These are phyloP conservation scores for Neosilurus hyrtlii DNA, from an alignment of 2,797 vertebrate genomes.

Conservation along the genomic window DNA sequence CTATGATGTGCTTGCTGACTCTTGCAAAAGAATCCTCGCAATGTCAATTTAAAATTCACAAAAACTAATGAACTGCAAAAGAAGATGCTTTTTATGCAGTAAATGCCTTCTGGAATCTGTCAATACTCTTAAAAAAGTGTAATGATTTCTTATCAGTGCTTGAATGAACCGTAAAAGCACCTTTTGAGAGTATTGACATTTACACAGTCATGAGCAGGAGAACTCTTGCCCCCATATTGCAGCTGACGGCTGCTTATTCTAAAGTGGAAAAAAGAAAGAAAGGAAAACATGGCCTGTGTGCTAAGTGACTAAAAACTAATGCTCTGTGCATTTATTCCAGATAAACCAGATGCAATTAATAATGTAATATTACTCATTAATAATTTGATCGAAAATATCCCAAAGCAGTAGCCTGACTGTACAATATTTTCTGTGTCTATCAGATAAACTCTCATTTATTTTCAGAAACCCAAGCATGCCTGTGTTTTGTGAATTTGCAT, in stretches of 20 bases:
- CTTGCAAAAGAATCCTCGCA: conserved; percentile 68
- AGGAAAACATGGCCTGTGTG: conserved; percentile 61
- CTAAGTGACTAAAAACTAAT: conserved; percentile 70
- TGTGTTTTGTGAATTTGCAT: conserved; percentile 78
- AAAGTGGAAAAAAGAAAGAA: conserved; percentile 51
- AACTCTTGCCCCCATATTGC: conserved; percentile 63
- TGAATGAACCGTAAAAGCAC: conserved; percentile 77
- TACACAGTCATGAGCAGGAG: conserved; percentile 71
- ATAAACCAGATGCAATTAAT: conserved; percentile 76
- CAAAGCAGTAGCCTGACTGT: conserved; percentile 79
- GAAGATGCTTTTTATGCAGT: conserved; percentile 71
- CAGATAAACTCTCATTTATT: conserved; percentile 76
- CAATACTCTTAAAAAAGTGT: conserved; percentile 74
- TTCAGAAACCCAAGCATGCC: conserved; percentile 75
- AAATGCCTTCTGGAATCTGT: conserved; percentile 69
- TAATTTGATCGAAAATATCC: conserved; percentile 79
- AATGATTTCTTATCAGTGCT: conserved; percentile 78
- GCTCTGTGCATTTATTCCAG: conserved; percentile 72
- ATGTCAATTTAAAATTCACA: conserved; percentile 75
- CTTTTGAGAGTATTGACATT: conserved; percentile 82
- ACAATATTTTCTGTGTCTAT: conserved; percentile 75
- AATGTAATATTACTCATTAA: conserved; percentile 78
- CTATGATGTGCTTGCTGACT: conserved; percentile 66
- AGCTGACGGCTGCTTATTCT: conserved; percentile 66
- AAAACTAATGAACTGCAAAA: conserved; percentile 75